Base-by-base conservation (phyloP, 2,797 vertebrate species). In the Lindbergichthys nudifrons region DNA sequence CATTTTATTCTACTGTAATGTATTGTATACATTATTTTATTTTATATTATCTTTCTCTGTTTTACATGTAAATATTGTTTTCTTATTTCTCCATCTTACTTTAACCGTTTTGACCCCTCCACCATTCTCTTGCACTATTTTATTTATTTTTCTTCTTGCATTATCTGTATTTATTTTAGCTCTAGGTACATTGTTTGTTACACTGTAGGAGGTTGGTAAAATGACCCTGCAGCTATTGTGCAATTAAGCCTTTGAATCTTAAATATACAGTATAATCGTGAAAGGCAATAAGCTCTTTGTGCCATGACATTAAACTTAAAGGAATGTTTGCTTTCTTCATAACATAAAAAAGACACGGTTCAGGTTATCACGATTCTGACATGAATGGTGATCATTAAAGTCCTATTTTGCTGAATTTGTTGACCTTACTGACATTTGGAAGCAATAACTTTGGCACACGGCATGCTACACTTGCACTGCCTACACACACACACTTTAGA, bases 401-500 rank as follows among this genome's bases (percentile, higher is more conserved):
- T 39, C 3, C 18, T 51, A 61, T 23, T 62, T 70, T n/a, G 3
- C 4, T 1, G 16, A 57, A 77, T 58, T 62, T 65, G 30, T 67
- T 6, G 32, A 1, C 45, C 30, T 36, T 16, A 43, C 39, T 65
- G 43, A 64, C 62, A 77, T 80, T 80, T 78, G 19, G 58, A 78
- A 54, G 48, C 13, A 68, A 74, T 69, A 65, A 61, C 45, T 76
- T 81, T 76, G 73, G 26, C 41, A 18, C 52, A 45, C 62, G 73
- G 71, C 70, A 77, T 61, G 57, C 47, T 69, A 67, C 66, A 63
- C 65, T 77, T 61, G 68, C 67, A 69, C 52, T 26, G 69, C 60
- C 77, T 72, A 73, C 68, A 61, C 64, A 78, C 75, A 32, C 32
- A 36, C 32, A 36, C 32, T 36, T 85, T 54, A 77, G 52, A 83